Evolutionary conservation across 2,888 invertebrate genomes (phyloP).

Genomic region (Lasiommata megera): DNA sequence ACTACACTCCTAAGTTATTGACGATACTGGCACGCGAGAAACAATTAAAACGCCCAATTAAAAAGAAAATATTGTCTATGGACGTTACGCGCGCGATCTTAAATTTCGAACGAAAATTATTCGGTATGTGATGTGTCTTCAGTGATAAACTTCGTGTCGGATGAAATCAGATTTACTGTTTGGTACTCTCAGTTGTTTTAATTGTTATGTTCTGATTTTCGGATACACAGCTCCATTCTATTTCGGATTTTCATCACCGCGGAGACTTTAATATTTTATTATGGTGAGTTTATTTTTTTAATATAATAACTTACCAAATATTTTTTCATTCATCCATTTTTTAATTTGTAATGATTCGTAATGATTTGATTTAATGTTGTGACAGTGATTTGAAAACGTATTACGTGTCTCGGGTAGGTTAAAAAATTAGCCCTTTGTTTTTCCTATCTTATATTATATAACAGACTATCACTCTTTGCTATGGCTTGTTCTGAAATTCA

Average conservation of each 20-base stretch:
- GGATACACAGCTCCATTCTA: constrained; percentile 30
- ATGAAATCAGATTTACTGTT: constrained; percentile 19
- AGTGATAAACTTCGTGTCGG: constrained; percentile 38
- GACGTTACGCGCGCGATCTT: constrained; percentile 40
- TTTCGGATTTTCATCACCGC: constrained; percentile 19
- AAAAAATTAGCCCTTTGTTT: too few species aligned
- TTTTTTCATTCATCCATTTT: too few species aligned
- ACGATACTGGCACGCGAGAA: constrained; percentile 47
- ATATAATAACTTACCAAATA: too few species aligned
- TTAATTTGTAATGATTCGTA: too few species aligned
- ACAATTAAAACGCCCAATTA: constrained; percentile 42
- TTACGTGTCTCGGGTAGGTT: too few species aligned
- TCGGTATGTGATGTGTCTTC: constrained; percentile 43
- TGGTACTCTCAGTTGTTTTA: constrained; percentile 28
- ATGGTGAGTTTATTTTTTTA: constrained; percentile 27
- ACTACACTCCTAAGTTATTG: constrained; percentile 24
- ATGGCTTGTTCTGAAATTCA: too few species aligned
- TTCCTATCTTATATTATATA: too few species aligned
- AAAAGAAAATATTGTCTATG: constrained; percentile 42
- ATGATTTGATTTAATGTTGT: too few species aligned
- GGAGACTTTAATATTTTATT: constrained; percentile 28
- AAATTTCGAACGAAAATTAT: constrained; percentile 39
- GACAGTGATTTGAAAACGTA: too few species aligned
- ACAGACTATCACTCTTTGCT: too few species aligned
- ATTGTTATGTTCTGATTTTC: constrained; percentile 24